Conservation (phyloP, 1,140 invertebrate genomes). For the Aleiodes sp. region DNA sequence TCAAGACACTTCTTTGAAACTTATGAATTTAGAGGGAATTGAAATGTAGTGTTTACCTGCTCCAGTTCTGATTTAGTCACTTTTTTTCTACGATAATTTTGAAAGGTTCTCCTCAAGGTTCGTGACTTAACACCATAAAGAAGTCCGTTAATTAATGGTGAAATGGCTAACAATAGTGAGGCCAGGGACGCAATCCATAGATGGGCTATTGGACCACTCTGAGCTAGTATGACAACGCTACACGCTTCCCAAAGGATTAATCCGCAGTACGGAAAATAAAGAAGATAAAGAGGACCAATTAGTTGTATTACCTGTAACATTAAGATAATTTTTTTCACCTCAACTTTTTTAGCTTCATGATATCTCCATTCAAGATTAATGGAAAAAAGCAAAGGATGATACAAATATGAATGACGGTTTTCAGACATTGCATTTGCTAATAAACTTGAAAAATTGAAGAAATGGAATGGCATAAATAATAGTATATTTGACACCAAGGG, state of each 20-base stretch:
- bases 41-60: constrained; percentile 70
- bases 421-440: too few species aligned
- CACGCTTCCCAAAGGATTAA: constrained; percentile 74
- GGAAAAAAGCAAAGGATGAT: background rate
- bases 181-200: constrained; percentile 71
- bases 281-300: constrained; percentile 74
- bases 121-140: constrained; percentile 82
- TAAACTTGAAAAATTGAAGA: too few species aligned
- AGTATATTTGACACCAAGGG: too few species aligned
- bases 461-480: too few species aligned
- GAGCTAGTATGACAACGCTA: constrained; percentile 53
- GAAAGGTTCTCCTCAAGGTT: constrained; percentile 74
- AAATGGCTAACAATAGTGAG: constrained; percentile 72
- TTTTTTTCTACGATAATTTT: constrained; percentile 83
- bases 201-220: constrained; percentile 55
- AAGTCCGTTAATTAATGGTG: constrained; percentile 78
- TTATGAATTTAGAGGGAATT: too few species aligned
- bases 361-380: background rate
- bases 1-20: too few species aligned
- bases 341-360: background rate
- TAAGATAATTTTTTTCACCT: background rate
- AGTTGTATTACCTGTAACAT: constrained; percentile 69
- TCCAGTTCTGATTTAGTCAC: constrained; percentile 81
- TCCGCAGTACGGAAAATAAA: constrained; percentile 79
- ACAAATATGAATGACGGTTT: too few species aligned